phyloP scores from a whole-genome alignment of 2,888 invertebrate genomes.

The Andrena hattorfiana region DNA sequence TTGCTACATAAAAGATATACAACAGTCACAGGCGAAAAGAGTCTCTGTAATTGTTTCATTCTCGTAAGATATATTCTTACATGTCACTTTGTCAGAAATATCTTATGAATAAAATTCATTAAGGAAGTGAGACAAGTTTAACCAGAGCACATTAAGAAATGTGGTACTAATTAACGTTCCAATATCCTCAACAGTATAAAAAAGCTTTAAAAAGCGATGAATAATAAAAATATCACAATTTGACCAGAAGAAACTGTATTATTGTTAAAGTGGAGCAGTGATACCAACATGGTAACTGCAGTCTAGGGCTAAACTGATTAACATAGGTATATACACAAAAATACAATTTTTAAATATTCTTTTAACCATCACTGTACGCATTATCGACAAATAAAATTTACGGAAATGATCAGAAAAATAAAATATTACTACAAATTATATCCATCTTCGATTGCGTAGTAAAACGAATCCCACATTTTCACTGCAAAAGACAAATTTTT shows the following conservation, averaged over 20 bases:
- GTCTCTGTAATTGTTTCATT: background rate
- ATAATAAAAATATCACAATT: background rate
- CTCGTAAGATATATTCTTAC: background rate
- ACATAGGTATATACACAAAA: no score
- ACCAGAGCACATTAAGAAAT: background rate
- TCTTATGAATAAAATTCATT: constrained; percentile 3
- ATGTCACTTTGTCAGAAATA: background rate
- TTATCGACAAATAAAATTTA: background rate
- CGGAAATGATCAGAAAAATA: background rate
- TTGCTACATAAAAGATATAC: background rate
- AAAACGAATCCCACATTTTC: constrained; percentile 5
- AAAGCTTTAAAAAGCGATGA: background rate
- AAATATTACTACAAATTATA: background rate
- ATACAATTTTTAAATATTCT: no score
- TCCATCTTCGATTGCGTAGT: background rate
- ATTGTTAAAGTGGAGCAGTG: no score
- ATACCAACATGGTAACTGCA: no score
- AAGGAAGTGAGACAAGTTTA: background rate
- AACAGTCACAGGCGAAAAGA: background rate
- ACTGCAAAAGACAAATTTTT: constrained; percentile 11
- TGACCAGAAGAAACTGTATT: no score
- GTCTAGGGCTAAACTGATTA: no score
- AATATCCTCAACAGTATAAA: background rate
- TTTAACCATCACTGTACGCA: background rate
- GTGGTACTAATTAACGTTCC: background rate